Conservation (phyloP, 2,797 vertebrate species). For the Cephalopachus bancanus region DNA sequence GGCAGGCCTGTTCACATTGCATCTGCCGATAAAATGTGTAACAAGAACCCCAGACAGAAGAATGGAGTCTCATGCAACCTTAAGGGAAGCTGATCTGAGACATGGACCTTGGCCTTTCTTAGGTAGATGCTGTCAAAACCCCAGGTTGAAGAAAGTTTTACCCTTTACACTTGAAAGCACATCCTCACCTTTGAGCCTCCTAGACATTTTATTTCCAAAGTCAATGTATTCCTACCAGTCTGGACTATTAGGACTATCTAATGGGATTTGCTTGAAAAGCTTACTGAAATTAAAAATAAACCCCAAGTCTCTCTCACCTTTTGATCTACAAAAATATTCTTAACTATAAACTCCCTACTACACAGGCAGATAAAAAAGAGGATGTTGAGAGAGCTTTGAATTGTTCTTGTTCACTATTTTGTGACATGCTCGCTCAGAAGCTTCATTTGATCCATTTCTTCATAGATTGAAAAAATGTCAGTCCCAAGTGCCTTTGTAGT, state of each 20-base stretch:
- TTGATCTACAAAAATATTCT: not conserved
- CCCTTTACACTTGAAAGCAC: not conserved
- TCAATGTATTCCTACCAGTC: not conserved
- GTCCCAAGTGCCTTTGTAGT: not conserved
- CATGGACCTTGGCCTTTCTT: not conserved
- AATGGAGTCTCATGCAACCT: not conserved
- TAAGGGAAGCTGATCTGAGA: not conserved
- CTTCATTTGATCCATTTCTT: constrained; percentile 43
- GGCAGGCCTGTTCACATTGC: not conserved
- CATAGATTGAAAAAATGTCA: not conserved
- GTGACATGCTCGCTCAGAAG: not conserved
- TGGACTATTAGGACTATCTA: not conserved
- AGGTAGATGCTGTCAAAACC: not conserved
- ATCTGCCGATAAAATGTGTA: not conserved
- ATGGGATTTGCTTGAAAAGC: not conserved
- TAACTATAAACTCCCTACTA: not conserved
- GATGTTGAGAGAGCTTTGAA: not conserved
- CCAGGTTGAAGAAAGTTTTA: not conserved
- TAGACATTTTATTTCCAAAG: not conserved
- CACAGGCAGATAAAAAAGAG: not conserved
- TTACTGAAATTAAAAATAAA: not conserved
- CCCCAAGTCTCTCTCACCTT: constrained; percentile 6
- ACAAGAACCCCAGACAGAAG: not conserved
- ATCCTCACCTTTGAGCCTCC: not conserved
- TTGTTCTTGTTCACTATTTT: not conserved